Evolutionary conservation across 1,140 invertebrate genomes (phyloP).

Genomic region (Zelostemma sp.): DNA sequence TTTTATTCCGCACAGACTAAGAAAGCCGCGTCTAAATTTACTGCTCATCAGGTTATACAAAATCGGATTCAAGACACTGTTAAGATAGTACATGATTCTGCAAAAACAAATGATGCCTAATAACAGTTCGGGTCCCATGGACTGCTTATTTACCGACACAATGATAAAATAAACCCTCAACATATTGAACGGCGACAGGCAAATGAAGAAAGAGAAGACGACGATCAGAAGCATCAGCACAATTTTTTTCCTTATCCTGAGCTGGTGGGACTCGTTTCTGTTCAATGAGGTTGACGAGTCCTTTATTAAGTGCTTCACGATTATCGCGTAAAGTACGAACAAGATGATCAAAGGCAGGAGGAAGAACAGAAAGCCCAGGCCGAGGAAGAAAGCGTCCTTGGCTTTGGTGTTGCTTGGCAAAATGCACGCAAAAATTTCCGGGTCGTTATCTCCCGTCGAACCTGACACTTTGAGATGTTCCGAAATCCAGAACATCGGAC

Average conservation of each 20-base stretch:
- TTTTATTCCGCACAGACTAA: slow-evolving; percentile 74
- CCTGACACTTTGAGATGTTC: slow-evolving; percentile 56
- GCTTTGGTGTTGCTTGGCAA: slow-evolving; percentile 33
- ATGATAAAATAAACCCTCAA: slow-evolving; percentile 86
- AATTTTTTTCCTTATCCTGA: slow-evolving; percentile 77
- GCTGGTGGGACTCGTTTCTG: slow-evolving; percentile 74
- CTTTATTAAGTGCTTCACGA: slow-evolving; percentile 80
- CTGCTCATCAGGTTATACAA: slow-evolving; percentile 88
- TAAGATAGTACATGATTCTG: slow-evolving; percentile 87
- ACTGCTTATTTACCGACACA: slow-evolving; percentile 71
- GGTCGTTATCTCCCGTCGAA: slow-evolving; percentile 3
- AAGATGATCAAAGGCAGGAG: slow-evolving; percentile 82
- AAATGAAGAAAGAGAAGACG: slow-evolving; percentile 88
- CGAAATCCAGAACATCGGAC: slow-evolving; percentile 64
- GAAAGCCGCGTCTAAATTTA: slow-evolving; percentile 84
- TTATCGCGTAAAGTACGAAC: slow-evolving; percentile 81
- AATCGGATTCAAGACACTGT: slow-evolving; percentile 87
- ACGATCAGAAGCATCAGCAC: slow-evolving; percentile 87
- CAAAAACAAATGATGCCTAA: slow-evolving; percentile 86
- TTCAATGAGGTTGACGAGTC: slow-evolving; percentile 73
- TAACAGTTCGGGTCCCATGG: slow-evolving; percentile 79
- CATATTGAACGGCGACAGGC: slow-evolving; percentile 85
- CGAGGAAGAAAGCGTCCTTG: slow-evolving; percentile 34
- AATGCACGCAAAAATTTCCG: slow-evolving; percentile 62
- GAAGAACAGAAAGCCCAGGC: slow-evolving; percentile 76